Evolutionary conservation across 2,797 vertebrate genomes (phyloP).

Genomic region (Euphonia xanthogaster): DNA sequence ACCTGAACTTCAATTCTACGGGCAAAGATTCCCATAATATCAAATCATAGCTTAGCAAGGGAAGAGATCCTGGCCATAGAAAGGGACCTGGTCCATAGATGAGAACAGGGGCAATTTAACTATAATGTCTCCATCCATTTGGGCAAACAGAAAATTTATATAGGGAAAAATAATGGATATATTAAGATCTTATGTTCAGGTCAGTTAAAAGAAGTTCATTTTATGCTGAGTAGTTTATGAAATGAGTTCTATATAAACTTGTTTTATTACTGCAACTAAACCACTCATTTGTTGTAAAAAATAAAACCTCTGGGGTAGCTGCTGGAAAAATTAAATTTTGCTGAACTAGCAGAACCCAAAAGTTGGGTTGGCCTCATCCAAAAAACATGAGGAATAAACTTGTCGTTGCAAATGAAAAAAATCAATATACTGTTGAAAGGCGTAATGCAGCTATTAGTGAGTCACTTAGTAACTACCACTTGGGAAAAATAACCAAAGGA

Average conservation of each 20-base stretch:
- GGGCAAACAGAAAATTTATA: not conserved
- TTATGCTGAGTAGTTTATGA: not conserved
- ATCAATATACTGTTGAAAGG: not conserved
- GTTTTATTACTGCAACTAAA: not conserved
- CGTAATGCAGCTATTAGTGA: constrained; percentile 24
- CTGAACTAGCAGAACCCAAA: not conserved
- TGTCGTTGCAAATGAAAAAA: not conserved
- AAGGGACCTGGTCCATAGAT: not conserved
- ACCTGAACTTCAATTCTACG: not conserved
- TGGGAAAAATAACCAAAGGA: not conserved
- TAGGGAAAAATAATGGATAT: not conserved
- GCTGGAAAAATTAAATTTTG: not conserved
- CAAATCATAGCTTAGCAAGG: not conserved
- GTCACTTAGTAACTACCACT: not conserved
- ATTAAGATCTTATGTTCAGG: not conserved
- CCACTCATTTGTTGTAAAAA: not conserved
- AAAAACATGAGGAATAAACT: not conserved
- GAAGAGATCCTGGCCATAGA: not conserved
- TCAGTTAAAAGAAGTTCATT: not conserved
- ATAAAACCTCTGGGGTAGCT: not conserved
- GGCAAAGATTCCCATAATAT: not conserved
- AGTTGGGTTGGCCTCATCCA: not conserved
- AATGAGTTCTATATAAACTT: not conserved
- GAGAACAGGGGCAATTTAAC: not conserved
- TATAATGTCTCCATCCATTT: not conserved